Base-by-base conservation (phyloP, 2,113 vertebrate genomes). In the Chunga burmeisteri region DNA sequence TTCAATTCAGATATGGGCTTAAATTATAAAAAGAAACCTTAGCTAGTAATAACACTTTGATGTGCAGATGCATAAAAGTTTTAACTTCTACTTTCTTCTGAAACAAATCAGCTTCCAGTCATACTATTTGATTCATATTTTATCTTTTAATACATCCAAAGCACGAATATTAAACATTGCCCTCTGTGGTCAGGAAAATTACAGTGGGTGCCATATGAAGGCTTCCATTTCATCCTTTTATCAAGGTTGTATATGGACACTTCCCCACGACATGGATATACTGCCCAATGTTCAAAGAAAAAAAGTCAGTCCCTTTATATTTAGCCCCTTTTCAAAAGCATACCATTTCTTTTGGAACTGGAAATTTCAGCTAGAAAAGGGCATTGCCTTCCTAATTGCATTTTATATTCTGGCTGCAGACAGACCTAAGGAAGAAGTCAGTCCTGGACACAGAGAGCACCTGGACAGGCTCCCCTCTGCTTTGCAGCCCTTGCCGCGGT, bases 61-160 rank as follows among this genome's bases (percentile, higher is more conserved):
- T 96, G 95, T 97, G 85, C 86, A 92, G 96, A 97, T 95, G 82
- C 73, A 96, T 96, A 94, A 93, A 98, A 98, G 87, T 97, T 97
- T 97, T 86, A 96, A 90, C 95, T 97, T 96, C 67, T 86, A 93
- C 94, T 96, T 94, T 97, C 87, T 96, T 97, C 89, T 95, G 89
- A 96, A 96, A 94, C 90, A 94, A 95, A 96, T 93, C 97, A 96
- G 88, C 88, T 97, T 95, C 93, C 88, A 97, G 89, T 95, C 96
- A 97, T 90, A 75, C 74, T 91, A 81, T 96, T 94, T 96, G 89
- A 96, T 97, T 96, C 85, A 94, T 96, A 96, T 96, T 98, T 97
- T 95, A 97, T 89, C 75, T 95, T 95, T 91, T 93, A 96, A 94
- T 88, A 93, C 53, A 80, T 81, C 81, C 95, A 93, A 91, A 94